Conservation (phyloP, 1,140 invertebrate genomes). For the Psix sp. region DNA sequence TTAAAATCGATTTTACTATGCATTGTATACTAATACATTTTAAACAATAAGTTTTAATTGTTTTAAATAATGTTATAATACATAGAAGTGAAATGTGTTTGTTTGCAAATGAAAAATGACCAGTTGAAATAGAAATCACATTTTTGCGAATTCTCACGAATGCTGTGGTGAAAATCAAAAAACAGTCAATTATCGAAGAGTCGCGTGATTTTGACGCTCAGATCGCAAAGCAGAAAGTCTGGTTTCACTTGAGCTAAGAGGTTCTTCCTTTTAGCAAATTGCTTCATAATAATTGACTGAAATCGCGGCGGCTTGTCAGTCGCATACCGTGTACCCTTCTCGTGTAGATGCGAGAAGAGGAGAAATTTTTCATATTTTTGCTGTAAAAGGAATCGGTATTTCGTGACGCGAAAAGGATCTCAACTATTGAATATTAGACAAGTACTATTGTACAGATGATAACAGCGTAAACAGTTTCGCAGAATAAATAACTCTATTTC, state of each 20-base stretch:
- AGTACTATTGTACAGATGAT: too few relatives aligned
- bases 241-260: conserved; percentile 27
- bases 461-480: too few relatives aligned
- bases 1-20: too few relatives aligned
- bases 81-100: too few relatives aligned
- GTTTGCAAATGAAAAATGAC: neutral
- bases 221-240: conserved; percentile 31
- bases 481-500: too few relatives aligned
- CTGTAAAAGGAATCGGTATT: conserved; percentile 2
- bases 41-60: too few relatives aligned
- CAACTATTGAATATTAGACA: too few relatives aligned
- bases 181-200: conserved; percentile 11
- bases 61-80: too few relatives aligned
- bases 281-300: conserved; percentile 45
- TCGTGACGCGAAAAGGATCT: conserved; percentile 31
- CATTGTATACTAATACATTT: too few relatives aligned
- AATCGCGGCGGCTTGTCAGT: conserved; percentile 41
- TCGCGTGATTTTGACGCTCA: conserved; percentile 42
- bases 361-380: conserved; percentile 22
- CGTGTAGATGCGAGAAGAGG: conserved; percentile 12
- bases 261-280: conserved; percentile 49
- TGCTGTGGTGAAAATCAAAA: conserved; percentile 26
- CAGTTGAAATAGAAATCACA: too few relatives aligned
- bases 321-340: conserved; percentile 23
- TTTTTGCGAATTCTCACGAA: conserved; percentile 6